Evolutionary conservation across 64 coral and sea anemone genomes (phyloP), one percentile per base, ranked within the genome.

Genomic region (Montipora efflorescens): DNA sequence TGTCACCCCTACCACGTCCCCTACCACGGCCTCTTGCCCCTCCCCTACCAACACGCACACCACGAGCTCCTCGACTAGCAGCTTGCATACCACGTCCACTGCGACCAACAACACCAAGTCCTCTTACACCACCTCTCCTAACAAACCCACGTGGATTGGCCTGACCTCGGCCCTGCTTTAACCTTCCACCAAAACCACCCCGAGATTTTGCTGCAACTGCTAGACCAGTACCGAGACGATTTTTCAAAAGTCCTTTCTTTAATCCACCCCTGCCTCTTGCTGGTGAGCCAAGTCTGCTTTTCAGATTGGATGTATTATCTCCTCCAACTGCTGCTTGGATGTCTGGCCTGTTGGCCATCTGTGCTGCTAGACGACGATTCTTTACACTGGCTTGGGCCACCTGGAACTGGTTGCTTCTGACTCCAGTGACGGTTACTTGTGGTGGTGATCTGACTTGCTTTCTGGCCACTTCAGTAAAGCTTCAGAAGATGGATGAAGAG

Each of bases 401-500:
- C 59, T 98, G 96, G 21, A 91, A 82, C 87, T 98, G 96, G 57
- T 90, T 89, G 44, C 90, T 84, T 59, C 96, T 89, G 43, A 97
- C 75, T 72, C 95, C 95, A 22, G 91, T 91, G 69, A 97, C 55
- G 15, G 95, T 97, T 1, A 97, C 95, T 97, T 97, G 95, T 16
- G 92, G 95, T 5, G 95, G 95, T 10, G 95, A 94, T 79, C 87
- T 87, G 53, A 90, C 68, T 74, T 93, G 70, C 20, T 89, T 89
- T 61, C 81, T 90, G 90, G 95, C 92, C 67, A 97, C 82, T 75
- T 97, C 95, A 21, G 95, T 94, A 90, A 97, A 97, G 93, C 95
- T 97, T 97, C 86, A 97, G 88, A 87, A 96, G 87, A 93, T 90
- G 95, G 89, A 88, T 74, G 67, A 89, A 90, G 91, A 87, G 95